A percentile compares a stretch with the other conserved stretches of the same genome.
phyloP scores from a whole-genome alignment of 2,888 invertebrate species.

The Scaptomyza cyrtandrae region DNA sequence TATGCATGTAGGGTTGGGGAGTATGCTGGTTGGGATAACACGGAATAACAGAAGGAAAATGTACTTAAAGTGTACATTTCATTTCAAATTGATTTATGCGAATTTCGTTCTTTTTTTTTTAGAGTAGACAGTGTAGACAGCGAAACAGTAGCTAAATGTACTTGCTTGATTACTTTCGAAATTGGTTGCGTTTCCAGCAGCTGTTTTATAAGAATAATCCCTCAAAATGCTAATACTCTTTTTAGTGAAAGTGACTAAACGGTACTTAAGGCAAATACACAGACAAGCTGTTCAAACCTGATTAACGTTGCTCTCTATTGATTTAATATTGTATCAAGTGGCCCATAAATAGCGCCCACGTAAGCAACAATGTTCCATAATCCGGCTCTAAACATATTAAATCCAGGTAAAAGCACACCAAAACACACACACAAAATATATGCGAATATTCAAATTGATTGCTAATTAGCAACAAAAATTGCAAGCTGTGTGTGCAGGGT shows the following conservation, averaged over 20 bases:
- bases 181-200: constrained; percentile 34
- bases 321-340: constrained; percentile 39
- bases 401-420: constrained; percentile 23
- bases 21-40: background rate
- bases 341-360: constrained; percentile 28
- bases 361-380: constrained; percentile 53
- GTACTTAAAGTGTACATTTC: constrained; percentile 73
- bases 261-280: constrained; percentile 13
- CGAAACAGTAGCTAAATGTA: constrained; percentile 16
- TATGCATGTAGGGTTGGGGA: background rate
- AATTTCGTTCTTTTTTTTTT: constrained; percentile 23
- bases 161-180: constrained; percentile 66
- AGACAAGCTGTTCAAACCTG: constrained; percentile 37
- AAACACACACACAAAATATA: constrained; percentile 20
- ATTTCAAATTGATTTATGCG: constrained; percentile 79
- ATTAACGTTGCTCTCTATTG: constrained; percentile 42
- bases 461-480: constrained; percentile 65
- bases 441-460: constrained; percentile 69
- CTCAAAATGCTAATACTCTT: background rate
- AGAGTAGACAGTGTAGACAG: constrained; percentile 1
- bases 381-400: constrained; percentile 50
- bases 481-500: background rate
- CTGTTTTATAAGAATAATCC: constrained; percentile 32
- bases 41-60: constrained; percentile 30
- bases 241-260: background rate